Evolutionary conservation across 2,797 vertebrate genomes (phyloP), one percentile per base, ranked within the genome.

Genomic region (Schizopygopsis pylzovi): DNA sequence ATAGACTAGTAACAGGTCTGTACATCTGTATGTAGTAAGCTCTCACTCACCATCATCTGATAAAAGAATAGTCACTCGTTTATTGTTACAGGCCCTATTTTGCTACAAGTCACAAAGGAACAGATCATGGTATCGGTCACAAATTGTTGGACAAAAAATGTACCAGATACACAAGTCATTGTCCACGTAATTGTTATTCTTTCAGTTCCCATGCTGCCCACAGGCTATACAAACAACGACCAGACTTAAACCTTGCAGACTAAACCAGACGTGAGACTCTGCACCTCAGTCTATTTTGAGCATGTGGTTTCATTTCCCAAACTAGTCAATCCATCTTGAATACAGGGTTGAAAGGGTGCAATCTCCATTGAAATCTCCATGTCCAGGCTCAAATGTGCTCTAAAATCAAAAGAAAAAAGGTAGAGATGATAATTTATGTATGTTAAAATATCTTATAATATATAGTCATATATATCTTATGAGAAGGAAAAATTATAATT

Each of bases 171-270:
- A 33, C 18, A 72, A 12, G 63, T 41, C 3, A 49, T 20, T 47
- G 43, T 63, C 10, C 10, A 16, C 12, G 13, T 37, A 83, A 33
- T n/a, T 65, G 33, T 72, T 71, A 59, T 54, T 63, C 28, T 56
- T 84, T 67, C 6, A 80, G 56, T 68, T 80, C n/a, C 76, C 56
- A 82, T 72, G 16, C n/a, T 73, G 41, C 18, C 4, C 18, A 25
- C 6, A 65, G 28, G 65, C 25, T 63, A 67, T 10, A 45, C 61
- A 83, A 80, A 63, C 77, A 49, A 13, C 39, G 16, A 81, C 49
- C 68, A 3, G 33, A 33, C 33, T 33, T 33, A 28, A 78, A 83
- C 65, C 45, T 83, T 56, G 49, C 18, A 39, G 43, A 28, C 41
- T 47, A 76, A 76, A 52, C 28, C 47, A 52, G 25, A 12, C 37